These are phyloP conservation scores for Melanostoma mellinum DNA, from an alignment of 2,888 invertebrate genomes.

Conservation along the genomic window DNA sequence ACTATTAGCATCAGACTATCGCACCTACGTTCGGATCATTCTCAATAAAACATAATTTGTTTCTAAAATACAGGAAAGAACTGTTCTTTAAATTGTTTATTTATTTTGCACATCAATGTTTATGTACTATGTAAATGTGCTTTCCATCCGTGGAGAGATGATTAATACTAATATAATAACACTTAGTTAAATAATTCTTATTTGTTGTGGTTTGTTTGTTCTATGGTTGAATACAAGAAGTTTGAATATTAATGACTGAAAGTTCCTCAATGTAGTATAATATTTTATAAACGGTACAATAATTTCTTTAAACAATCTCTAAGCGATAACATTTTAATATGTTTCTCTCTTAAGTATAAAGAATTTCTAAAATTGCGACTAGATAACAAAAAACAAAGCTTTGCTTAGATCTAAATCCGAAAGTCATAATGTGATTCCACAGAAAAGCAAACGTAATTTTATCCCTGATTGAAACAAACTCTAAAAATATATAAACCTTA, in stretches of 20 bases:
- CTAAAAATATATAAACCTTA: slow-evolving; percentile 48
- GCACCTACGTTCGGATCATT: slow-evolving; percentile 52
- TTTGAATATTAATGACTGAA: slow-evolving; percentile 28
- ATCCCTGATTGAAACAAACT: slow-evolving; percentile 44
- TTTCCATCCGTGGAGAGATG: slow-evolving; percentile 30
- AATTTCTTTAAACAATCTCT: slow-evolving; percentile 48
- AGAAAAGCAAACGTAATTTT: slow-evolving; percentile 22
- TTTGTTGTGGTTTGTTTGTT: slow-evolving; percentile 36
- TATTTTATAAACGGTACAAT: slow-evolving; percentile 12
- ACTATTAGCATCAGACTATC: slow-evolving; percentile 59
- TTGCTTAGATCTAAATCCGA: slow-evolving; percentile 13
- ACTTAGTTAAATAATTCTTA: slow-evolving; percentile 46
- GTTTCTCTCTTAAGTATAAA: slow-evolving; percentile 26
- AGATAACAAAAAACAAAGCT: slow-evolving; percentile 49
- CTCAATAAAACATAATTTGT: slow-evolving; percentile 38
- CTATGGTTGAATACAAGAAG: slow-evolving; percentile 11
- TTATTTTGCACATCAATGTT: slow-evolving; percentile 53
- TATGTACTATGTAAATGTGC: not conserved
- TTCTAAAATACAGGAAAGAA: not conserved
- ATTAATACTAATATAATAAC: slow-evolving; percentile 47
- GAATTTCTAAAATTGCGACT: slow-evolving; percentile 57
- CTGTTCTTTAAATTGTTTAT: slow-evolving; percentile 10
- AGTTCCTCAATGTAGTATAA: slow-evolving; percentile 21
- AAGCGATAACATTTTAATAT: slow-evolving; percentile 58
- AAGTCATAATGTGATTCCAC: slow-evolving; percentile 15